Conservation (phyloP, 1,140 invertebrate species). For the Oryzaephilus surinamensis region DNA sequence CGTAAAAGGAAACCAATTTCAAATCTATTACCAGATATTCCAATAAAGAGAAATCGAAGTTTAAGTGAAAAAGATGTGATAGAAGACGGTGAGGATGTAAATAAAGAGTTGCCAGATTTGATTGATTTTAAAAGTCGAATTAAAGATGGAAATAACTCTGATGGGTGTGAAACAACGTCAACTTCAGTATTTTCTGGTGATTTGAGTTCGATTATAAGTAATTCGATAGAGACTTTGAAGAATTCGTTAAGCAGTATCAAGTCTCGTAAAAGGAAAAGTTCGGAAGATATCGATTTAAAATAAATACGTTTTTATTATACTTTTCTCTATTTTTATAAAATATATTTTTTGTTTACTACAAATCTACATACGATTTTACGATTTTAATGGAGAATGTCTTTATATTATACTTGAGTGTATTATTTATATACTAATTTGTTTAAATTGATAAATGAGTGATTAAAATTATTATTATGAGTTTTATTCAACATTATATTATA, state of each 20-base stretch:
- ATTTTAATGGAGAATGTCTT: too few relatives aligned
- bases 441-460: too few relatives aligned
- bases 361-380: too few relatives aligned
- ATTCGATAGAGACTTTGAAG: too few relatives aligned
- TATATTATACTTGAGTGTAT: too few relatives aligned
- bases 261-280: constrained; percentile 25
- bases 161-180: too few relatives aligned
- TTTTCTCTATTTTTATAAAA: constrained; percentile 1
- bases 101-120: constrained; percentile 6
- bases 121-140: constrained; percentile 15
- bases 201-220: too few relatives aligned
- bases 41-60: constrained; percentile 19
- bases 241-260: constrained; percentile 15
- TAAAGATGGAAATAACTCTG: constrained; percentile 13
- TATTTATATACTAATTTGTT: too few relatives aligned
- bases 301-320: constrained; percentile 9
- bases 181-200: too few relatives aligned
- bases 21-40: constrained; percentile 18
- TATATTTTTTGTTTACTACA: not conserved
- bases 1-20: constrained; percentile 32
- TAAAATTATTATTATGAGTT: too few relatives aligned
- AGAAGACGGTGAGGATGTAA: not conserved
- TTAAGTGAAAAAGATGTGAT: constrained; percentile 13
- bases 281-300: constrained; percentile 24
- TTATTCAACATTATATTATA: too few relatives aligned